phyloP scores from a whole-genome alignment of 2,113 vertebrate species.

The Equus przewalskii region DNA sequence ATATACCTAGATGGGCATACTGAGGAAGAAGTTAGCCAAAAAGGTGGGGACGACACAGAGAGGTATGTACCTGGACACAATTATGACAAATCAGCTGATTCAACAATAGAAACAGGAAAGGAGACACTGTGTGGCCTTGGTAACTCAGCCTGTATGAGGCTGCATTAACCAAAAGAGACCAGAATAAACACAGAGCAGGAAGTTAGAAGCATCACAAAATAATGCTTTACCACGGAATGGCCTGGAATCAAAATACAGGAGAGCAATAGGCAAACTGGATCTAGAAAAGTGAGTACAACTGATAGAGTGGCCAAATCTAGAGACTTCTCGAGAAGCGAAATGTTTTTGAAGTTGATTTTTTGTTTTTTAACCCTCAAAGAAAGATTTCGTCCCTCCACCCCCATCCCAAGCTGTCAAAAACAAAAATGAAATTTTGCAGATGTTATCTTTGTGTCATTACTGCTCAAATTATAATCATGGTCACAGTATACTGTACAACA shows the following conservation, averaged over 20 bases:
- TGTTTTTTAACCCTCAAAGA: neutral
- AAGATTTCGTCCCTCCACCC: neutral
- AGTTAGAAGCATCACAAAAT: neutral
- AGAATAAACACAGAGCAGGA: neutral
- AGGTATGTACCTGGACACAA: too few species aligned
- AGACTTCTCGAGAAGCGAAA: neutral
- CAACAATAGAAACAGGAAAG: conserved; percentile 9
- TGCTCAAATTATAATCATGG: neutral
- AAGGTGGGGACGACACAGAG: neutral
- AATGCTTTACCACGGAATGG: neutral
- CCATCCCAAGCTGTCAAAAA: neutral
- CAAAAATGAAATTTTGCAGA: neutral
- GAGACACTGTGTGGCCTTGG: neutral
- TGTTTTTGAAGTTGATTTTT: neutral
- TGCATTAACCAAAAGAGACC: neutral
- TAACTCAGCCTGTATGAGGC: neutral
- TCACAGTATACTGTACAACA: neutral
- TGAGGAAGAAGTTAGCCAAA: neutral
- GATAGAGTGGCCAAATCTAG: neutral
- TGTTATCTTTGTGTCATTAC: neutral
- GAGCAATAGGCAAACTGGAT: neutral
- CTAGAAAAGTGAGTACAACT: neutral
- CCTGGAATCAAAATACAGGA: neutral
- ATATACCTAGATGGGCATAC: neutral
- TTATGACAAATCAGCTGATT: neutral